Evolutionary conservation across 2,113 vertebrate species (phyloP), one percentile per base, ranked within the genome.

Genomic region (Gyps fulvus): DNA sequence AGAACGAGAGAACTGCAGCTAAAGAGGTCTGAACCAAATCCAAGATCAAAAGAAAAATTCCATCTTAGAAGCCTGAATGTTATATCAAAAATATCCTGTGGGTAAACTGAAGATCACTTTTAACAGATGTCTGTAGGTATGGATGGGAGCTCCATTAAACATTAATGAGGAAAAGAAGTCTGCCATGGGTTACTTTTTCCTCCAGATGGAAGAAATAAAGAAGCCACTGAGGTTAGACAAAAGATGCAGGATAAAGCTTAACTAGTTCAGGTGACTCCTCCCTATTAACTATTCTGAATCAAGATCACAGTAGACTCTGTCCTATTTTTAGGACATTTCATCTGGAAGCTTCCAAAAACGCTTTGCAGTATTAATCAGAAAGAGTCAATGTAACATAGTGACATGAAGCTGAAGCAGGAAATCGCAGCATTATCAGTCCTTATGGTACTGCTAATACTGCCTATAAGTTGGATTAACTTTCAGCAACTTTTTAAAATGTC

Each of bases 31-130:
- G 38, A 95, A 90, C 32, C n/a, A 96, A 96, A 95, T 71, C 72
- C 85, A 82, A 95, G 87, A 97, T 89, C 69, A 95, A 95, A 96
- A 89, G 67, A 70, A 94, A 88, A 95, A 91, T 40, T 83, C 17
- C 15, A 13, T 42, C 26, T 84, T 78, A 90, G 90, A 85, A 90
- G 42, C 21, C 40, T 31, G 34, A 71, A 79, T 13, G 20, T 70
- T 87, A 6, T 34, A 79, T 52, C 83, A 82, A 91, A 94, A 90
- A 90, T 87, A 82, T 29, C 31, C 43, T 19, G 26, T 47, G 49
- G 42, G 49, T 73, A 81, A 86, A 86, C 12, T 40, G 74, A 86
- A 93, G 36, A 88, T 43, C 43, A 69, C 0, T 1, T 87, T 79
- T 79, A 91, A 92, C 31, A 84, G 54, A 72, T 11, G 17, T 16